A percentile compares a stretch with the other conserved stretches of the same genome.
phyloP scores from a whole-genome alignment of 1,140 invertebrate genomes.

The Stegodyphus mimosarum region DNA sequence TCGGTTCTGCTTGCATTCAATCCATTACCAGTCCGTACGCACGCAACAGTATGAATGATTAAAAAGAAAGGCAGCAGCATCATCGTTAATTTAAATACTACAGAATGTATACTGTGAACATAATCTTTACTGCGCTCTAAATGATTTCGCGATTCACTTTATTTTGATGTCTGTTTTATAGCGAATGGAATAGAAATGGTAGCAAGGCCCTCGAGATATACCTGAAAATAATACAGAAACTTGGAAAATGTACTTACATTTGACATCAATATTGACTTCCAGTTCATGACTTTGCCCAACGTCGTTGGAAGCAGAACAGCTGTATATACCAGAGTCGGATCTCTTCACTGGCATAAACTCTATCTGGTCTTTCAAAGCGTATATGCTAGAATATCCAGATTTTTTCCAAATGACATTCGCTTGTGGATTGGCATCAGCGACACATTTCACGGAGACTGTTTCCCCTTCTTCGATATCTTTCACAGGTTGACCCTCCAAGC shows the following conservation, averaged over 20 bases:
- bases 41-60: too few species aligned
- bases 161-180: too few species aligned
- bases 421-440: constrained; percentile 87
- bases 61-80: too few species aligned
- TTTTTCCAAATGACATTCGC: constrained; percentile 85
- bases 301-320: constrained; percentile 63
- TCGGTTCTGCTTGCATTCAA: too few species aligned
- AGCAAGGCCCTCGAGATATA: too few species aligned
- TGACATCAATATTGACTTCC: constrained; percentile 63
- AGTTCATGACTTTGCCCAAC: constrained; percentile 63
- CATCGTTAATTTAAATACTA: too few species aligned
- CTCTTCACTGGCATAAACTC: constrained; percentile 61
- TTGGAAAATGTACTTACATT: constrained; percentile 55
- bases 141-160: too few species aligned
- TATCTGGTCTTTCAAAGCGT: constrained; percentile 65
- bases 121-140: too few species aligned
- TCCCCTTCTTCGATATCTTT: constrained; percentile 85
- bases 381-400: constrained; percentile 68
- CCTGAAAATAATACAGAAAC: too few species aligned
- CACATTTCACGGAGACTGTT: constrained; percentile 80
- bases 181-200: too few species aligned
- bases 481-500: constrained; percentile 77
- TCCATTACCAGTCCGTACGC: too few species aligned
- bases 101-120: too few species aligned
- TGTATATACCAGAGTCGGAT: constrained; percentile 63